A percentile compares a stretch with the other conserved stretches of the same genome.
Conservation (phyloP, 2,797 vertebrate species). For the Clarias pachynema region DNA sequence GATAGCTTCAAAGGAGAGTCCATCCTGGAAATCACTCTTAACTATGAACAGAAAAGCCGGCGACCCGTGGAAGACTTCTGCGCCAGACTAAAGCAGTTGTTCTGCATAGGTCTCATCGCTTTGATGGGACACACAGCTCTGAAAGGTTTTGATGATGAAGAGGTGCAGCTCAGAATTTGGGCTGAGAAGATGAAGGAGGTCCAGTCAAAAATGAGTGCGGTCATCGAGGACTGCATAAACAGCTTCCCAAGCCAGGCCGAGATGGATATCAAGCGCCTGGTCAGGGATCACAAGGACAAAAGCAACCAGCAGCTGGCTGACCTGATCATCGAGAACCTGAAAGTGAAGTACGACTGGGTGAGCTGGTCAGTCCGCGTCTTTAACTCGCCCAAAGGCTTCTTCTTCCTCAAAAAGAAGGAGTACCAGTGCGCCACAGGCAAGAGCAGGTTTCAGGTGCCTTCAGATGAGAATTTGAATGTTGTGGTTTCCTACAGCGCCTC, state of each 20-base stretch:
- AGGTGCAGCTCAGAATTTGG: constrained; percentile 71
- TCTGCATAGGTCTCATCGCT: constrained; percentile 78
- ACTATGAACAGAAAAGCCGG: constrained; percentile 78
- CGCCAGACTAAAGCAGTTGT: constrained; percentile 76
- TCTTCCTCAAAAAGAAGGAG: constrained; percentile 61
- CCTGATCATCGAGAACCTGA: constrained; percentile 66
- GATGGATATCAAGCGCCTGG: constrained; percentile 65
- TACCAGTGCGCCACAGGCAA: constrained; percentile 70
- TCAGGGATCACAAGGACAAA: constrained; percentile 63
- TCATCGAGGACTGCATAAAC: constrained; percentile 76
- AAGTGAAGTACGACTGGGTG: constrained; percentile 78
- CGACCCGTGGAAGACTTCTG: constrained; percentile 76
- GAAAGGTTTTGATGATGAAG: constrained; percentile 71
- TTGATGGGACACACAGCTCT: constrained; percentile 75
- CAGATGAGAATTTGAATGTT: constrained; percentile 69
- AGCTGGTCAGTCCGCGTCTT: constrained; percentile 77
- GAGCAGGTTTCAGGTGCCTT: constrained; percentile 73
- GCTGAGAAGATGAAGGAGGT: constrained; percentile 71
- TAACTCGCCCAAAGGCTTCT: constrained; percentile 60
- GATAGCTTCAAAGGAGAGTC: constrained; percentile 72
- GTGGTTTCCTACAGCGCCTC: constrained; percentile 78
- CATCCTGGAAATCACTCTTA: constrained; percentile 74
- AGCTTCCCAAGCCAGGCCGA: constrained; percentile 74
- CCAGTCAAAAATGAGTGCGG: constrained; percentile 70
- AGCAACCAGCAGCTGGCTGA: constrained; percentile 73